Evolutionary conservation across 2,113 vertebrate genomes (phyloP), one percentile per base, ranked within the genome.

Genomic region (Neoarius graeffei): DNA sequence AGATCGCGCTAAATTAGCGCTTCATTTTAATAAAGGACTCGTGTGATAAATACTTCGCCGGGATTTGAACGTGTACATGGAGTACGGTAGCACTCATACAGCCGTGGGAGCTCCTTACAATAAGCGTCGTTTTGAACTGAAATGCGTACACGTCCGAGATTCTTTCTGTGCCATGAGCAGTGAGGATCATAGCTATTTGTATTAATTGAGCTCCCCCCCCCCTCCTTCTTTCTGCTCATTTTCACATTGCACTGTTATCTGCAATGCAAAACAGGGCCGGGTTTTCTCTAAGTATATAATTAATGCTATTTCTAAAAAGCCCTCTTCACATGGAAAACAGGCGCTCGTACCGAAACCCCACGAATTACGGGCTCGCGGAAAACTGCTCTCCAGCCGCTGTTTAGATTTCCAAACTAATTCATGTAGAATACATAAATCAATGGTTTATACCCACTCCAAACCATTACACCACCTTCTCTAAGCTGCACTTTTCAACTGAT

Each of bases 401-500:
- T 95, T 95, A 94, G 95, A 95, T 94, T 95, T 93, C 93, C 92
- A 95, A 94, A 94, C 94, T 95, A 95, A 96, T 96, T 95, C 94
- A 94, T 94, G 94, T 93, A 92, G 95, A 95, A 96, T 95, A 95
- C 94, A 96, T 95, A 95, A 95, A 96, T 95, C 94, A 95, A 91
- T 84, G 93, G 91, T 94, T 94, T 91, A 94, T 94, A 94, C 92
- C 93, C 94, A 95, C 94, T 95, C 94, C 91, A 94, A 92, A 93
- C 94, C 94, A 94, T 95, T 95, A 94, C 91, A 93, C 93, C 92
- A 89, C 90, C 91, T 91, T 94, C 90, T 91, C 92, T 91, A 93
- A 71, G 50, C 92, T 91, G 91, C 92, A 93, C 93, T 95, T 94
- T 94, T 93, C 93, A 93, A 94, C 93, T 92, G 92, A 94, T 94